phyloP scores from a whole-genome alignment of 2,797 vertebrate species.

The Platyrinchus mystaceus region DNA sequence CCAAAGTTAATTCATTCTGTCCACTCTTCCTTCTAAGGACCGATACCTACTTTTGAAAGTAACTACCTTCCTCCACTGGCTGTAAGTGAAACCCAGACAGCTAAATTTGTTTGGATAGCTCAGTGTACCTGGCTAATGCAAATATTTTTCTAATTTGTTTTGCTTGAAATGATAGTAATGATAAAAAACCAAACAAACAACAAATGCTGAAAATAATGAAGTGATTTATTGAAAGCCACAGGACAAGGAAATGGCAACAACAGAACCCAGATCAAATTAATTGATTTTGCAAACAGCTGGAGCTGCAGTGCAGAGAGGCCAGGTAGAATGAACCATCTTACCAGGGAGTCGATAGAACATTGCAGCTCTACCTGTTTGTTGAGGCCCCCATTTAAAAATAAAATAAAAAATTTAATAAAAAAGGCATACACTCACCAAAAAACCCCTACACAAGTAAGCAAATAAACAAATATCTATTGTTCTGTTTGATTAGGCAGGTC shows the following conservation, averaged over 20 bases:
- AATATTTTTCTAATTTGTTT: background rate
- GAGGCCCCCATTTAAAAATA: background rate
- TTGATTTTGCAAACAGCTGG: background rate
- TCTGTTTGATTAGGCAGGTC: background rate
- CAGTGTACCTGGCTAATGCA: fast-evolving
- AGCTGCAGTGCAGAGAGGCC: background rate
- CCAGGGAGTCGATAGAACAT: background rate
- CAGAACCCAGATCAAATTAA: background rate
- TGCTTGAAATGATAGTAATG: background rate
- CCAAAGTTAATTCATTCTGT: background rate
- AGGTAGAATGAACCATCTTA: background rate
- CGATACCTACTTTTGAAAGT: background rate
- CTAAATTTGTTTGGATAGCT: background rate
- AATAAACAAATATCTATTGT: background rate
- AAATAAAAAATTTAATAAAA: background rate
- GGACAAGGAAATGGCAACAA: background rate
- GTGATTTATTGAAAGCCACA: background rate
- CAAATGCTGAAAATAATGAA: background rate
- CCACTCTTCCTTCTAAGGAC: background rate
- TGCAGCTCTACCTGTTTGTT: background rate
- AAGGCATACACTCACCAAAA: fast-evolving
- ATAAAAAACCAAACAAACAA: too few relatives aligned
- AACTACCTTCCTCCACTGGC: background rate
- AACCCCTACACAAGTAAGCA: fast-evolving
- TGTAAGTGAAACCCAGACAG: background rate